Base-by-base conservation (phyloP, 2,888 invertebrate species). In the Ganaspis brasiliensis region DNA sequence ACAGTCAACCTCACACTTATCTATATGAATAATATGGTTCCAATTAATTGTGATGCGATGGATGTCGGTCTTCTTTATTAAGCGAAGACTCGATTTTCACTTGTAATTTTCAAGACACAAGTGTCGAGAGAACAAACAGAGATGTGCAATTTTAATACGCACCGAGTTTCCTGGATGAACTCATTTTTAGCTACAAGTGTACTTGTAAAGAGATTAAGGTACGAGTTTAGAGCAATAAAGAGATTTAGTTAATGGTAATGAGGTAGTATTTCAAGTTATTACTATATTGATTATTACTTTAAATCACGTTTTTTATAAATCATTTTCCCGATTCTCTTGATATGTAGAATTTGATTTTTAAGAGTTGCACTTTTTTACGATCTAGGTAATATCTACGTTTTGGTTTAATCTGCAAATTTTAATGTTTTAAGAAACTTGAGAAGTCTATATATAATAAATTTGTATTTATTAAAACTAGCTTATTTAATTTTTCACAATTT, bases 111-210 rank as follows among this genome's bases (percentile, higher is more conserved):
- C n/a, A 37, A 37, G 37, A 63, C 12, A 21, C 0, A 19, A 21
- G 9, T 21, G 8, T 19, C 14, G 21, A 1, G 8, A 45, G 21
- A 40, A 19, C 2, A 12, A 26, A 14, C n/a, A 26, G 40, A 63
- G 21, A 14, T 63, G 63, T 63, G 40, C 37, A 40, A 21, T 63
- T 63, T 63, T 63, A 63, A 40, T 63, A 63, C 5, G 63, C 63
- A 63, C 61, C 16, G 40, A 40, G 14, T 63, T 59, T 40, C n/a
- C 14, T 63, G 63, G n/a, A 21, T 40, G 14, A 9, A 40, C 63
- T 63, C 63, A 63, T 63, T 63, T 63, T 63, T 63, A 63, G 40
- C 63, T 63, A 63, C 63, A 63, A 63, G 63, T 63, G 63, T 63
- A 63, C 63, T 63, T 63, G 19, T 63, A 45, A 63, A 63, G 63